A percentile compares a stretch with the other conserved stretches of the same genome.
phyloP scores from a whole-genome alignment of 1,140 invertebrate species.

The Ectropis grisescens region DNA sequence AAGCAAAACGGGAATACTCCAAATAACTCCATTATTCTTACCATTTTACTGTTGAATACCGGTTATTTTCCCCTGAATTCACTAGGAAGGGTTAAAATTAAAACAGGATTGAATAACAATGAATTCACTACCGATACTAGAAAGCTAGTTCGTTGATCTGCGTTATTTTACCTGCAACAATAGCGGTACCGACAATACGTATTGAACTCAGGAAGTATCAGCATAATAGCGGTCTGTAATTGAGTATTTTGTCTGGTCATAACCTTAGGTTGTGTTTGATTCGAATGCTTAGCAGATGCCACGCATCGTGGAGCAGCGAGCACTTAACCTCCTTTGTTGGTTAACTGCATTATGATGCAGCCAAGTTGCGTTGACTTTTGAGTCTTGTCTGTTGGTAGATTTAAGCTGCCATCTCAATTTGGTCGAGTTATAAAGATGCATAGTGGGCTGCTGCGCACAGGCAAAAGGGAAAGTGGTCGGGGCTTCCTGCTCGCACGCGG shows the following conservation, averaged over 20 bases:
- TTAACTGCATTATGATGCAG: constrained; percentile 51
- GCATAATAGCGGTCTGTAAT: constrained; percentile 4
- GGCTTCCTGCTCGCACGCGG: constrained; percentile 61
- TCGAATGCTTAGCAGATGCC: constrained; percentile 43
- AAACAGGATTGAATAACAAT: constrained; percentile 14
- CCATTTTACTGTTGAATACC: constrained; percentile 19
- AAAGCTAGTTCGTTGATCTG: constrained; percentile 22
- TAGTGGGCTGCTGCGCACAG: constrained; percentile 57
- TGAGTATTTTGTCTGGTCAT: constrained; percentile 12
- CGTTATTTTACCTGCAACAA: constrained; percentile 16
- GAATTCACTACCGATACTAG: constrained; percentile 19
- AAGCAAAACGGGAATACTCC: constrained; percentile 30
- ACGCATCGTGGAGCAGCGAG: constrained; percentile 37
- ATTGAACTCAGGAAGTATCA: constrained; percentile 9
- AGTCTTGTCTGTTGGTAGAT: no score
- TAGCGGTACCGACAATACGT: constrained; percentile 5
- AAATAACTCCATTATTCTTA: constrained; percentile 24
- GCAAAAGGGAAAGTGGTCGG: constrained; percentile 64
- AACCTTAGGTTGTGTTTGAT: constrained; percentile 21
- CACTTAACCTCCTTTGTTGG: constrained; percentile 60
- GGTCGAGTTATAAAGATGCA: constrained; percentile 46
- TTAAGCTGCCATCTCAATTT: no score
- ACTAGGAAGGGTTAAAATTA: constrained; percentile 30
- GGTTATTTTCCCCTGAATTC: constrained; percentile 29
- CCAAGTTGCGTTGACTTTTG: no score